These are phyloP conservation scores for Capitulum mitella DNA, from an alignment of 2,888 invertebrate species.

Conservation along the genomic window DNA sequence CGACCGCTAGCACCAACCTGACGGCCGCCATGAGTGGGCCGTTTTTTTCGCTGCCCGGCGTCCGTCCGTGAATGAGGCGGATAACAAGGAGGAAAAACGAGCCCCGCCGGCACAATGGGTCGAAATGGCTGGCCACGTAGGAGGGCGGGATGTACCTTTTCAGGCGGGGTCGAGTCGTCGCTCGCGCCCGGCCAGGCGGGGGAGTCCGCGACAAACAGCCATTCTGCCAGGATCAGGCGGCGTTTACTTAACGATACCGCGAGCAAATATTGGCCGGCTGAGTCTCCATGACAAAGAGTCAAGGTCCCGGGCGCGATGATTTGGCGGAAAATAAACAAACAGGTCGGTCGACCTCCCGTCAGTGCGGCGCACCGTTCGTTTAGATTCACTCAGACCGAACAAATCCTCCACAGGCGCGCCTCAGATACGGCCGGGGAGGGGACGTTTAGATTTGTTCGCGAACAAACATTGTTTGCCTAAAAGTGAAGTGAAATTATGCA, in stretches of 20 bases:
- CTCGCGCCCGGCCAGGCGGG: not conserved
- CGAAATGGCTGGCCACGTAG: not conserved
- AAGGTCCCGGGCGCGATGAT: not conserved
- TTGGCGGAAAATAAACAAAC: not conserved
- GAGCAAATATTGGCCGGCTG: not conserved
- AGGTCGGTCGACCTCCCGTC: not conserved
- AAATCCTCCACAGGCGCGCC: too few species aligned
- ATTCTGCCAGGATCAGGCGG: not conserved
- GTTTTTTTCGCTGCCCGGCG: not conserved
- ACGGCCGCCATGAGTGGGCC: not conserved
- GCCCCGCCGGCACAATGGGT: not conserved
- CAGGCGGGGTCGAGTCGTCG: not conserved
- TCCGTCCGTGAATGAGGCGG: not conserved
- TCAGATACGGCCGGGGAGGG: too few species aligned
- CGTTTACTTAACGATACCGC: not conserved
- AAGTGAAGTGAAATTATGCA: too few species aligned
- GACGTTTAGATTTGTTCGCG: too few species aligned
- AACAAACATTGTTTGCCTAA: too few species aligned
- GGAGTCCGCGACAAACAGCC: not conserved
- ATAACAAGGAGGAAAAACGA: not conserved
- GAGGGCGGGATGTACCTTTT: not conserved
- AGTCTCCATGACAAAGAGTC: not conserved
- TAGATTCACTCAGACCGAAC: not conserved
- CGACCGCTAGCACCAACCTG: not conserved
- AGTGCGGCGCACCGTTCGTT: not conserved